Evolutionary conservation across 2,888 invertebrate genomes (phyloP).

Genomic region (Altica lythri): DNA sequence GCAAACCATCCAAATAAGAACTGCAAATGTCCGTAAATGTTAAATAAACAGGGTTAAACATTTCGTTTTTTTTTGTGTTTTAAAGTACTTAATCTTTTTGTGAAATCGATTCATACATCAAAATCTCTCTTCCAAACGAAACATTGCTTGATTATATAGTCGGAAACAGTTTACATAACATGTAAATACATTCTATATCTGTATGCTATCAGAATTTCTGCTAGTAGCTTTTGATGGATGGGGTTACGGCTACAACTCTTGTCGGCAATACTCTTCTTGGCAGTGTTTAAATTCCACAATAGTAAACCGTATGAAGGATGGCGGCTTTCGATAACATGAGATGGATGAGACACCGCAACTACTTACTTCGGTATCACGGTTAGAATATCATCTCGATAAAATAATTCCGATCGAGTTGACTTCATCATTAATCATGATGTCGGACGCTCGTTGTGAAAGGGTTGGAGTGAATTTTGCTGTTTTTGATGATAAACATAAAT

Average conservation of each 20-base stretch:
- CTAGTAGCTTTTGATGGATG: slow-evolving; percentile 36
- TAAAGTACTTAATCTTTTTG: too few relatives aligned
- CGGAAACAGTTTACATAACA: slow-evolving; percentile 20
- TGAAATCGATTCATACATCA: too few relatives aligned
- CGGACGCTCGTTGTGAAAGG: slow-evolving; percentile 15
- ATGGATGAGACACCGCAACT: slow-evolving; percentile 24
- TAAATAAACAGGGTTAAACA: too few relatives aligned
- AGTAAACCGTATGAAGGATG: slow-evolving; percentile 19
- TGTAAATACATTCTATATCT: slow-evolving; percentile 14
- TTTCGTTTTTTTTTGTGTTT: too few relatives aligned
- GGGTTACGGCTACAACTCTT: slow-evolving; percentile 18
- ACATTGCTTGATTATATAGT: slow-evolving; percentile 2
- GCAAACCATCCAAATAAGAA: too few relatives aligned
- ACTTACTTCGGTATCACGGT: slow-evolving; percentile 20
- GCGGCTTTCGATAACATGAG: slow-evolving; percentile 25
- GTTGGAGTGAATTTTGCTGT: slow-evolving; percentile 14
- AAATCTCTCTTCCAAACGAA: slow-evolving; percentile 1
- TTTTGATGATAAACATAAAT: slow-evolving; percentile 15
- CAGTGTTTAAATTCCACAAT: slow-evolving; percentile 9
- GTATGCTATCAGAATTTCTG: slow-evolving; percentile 22
- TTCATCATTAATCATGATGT: slow-evolving; percentile 25
- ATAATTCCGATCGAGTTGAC: slow-evolving; percentile 27
- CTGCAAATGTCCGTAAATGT: too few relatives aligned
- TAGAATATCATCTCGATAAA: slow-evolving; percentile 28
- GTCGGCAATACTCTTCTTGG: slow-evolving; percentile 8